These are phyloP conservation scores for Aplysia californica DNA, from an alignment of 1,140 invertebrate species.

Conservation along the genomic window DNA sequence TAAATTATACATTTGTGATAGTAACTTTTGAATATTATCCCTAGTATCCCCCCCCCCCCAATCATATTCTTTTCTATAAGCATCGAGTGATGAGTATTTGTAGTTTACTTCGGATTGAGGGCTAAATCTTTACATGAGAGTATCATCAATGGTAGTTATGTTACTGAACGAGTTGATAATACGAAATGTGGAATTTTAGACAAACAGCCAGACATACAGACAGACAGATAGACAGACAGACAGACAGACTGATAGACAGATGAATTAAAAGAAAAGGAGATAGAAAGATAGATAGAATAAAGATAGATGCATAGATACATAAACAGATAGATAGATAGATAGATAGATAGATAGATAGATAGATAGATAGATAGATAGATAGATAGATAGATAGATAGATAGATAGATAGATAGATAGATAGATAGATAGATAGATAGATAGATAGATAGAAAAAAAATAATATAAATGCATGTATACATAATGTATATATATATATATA, in stretches of 20 bases:
- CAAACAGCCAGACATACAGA: not conserved
- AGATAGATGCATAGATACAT: not conserved
- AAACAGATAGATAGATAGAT: not conserved
- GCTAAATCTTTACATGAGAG: too few relatives aligned
- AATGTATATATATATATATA: too few relatives aligned
- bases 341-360: conserved; percentile 8
- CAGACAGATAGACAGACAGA: conserved; percentile 1
- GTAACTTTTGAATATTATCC: not conserved
- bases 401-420: not conserved
- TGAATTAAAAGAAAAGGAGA: not conserved
- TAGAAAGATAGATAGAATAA: conserved; percentile 1
- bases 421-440: too few relatives aligned
- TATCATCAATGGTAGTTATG: not conserved
- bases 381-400: not conserved
- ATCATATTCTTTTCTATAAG: not conserved
- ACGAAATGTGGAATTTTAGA: not conserved
- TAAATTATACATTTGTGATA: not conserved
- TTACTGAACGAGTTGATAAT: not conserved
- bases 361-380: not conserved
- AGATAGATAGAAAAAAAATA: too few relatives aligned
- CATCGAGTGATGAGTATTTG: too few relatives aligned
- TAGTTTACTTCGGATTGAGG: too few relatives aligned
- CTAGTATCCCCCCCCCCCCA: not conserved
- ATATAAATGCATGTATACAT: too few relatives aligned
- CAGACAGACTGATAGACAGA: not conserved